Percentiles rank a stretch among this genome's conserved stretches.
Evolutionary conservation across 2,888 invertebrate genomes (phyloP).

Genomic region (Ichneumoninae sp.): DNA sequence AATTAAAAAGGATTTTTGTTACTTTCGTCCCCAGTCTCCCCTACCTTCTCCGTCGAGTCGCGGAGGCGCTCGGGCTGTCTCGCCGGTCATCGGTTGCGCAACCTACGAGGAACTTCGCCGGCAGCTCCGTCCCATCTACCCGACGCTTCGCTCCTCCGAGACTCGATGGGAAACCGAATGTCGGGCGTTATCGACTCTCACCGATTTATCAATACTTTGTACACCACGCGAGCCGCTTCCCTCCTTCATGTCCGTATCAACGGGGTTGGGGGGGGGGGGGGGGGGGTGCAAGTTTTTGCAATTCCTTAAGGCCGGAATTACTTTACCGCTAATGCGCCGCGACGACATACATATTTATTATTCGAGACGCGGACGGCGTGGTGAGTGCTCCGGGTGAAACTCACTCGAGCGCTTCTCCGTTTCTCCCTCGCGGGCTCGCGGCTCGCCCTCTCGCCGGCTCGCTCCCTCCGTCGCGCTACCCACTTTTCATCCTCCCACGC

Average conservation of each 20-base stretch:
- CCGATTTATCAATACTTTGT: not conserved
- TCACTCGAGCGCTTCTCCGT: not conserved
- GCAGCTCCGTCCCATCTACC: not conserved
- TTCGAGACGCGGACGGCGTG: constrained; percentile 61
- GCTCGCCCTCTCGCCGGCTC: constrained; percentile 13
- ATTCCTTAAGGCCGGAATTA: constrained; percentile 70
- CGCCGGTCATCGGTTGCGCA: not conserved
- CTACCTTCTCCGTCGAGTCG: not conserved
- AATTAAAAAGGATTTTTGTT: too few relatives aligned
- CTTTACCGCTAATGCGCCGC: constrained; percentile 72
- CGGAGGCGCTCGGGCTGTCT: not conserved
- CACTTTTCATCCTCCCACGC: constrained; percentile 60
- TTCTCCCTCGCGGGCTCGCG: not conserved
- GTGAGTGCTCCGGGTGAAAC: constrained; percentile 58
- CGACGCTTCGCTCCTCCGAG: not conserved
- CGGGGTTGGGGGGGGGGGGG: constrained; percentile 23
- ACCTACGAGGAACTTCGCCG: not conserved
- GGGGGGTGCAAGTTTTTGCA: constrained; percentile 69
- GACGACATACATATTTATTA: constrained; percentile 75
- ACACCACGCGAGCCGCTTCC: not conserved
- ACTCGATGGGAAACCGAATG: not conserved
- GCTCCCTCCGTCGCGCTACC: constrained; percentile 11
- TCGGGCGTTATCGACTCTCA: not conserved
- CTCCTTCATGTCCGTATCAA: constrained; percentile 33
- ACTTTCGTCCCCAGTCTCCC: too few relatives aligned